Base-by-base conservation (phyloP, 2,113 vertebrate species). In the Paraplagusia blochii region DNA sequence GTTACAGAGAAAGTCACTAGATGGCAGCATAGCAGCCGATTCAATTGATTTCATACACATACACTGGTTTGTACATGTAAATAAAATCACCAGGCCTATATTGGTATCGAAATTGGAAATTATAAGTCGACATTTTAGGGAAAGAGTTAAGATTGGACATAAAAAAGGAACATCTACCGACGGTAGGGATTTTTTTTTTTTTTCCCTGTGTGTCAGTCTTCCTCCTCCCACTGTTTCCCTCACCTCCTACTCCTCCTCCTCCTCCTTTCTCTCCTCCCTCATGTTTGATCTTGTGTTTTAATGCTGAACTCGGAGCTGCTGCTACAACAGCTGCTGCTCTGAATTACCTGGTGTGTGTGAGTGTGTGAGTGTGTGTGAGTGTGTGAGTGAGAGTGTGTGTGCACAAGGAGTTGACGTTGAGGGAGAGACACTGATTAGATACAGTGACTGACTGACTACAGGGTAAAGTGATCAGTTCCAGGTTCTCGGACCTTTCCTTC, bases 281-380 rank as follows among this genome's bases (percentile, higher is more conserved):
- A 73, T 68, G 66, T 69, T 73, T 78, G 76, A 57, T 78, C 66
- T 72, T 36, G 38, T 48, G 70, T 39, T 72, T 58, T 55, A 53
- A 67, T 53, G 48, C 61, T 63, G 49, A 46, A n/a, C 48, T 58
- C 13, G 15, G 2, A 10, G 10, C 51, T 49, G 11, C 42, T 43
- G 11, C 48, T 54, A 34, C 58, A 18, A 53, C 29, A 17, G 33
- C 22, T 33, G 52, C 59, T 45, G 55, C 53, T 57, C 40, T 46
- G 17, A 22, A 44, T 44, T 66, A 77, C 63, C 74, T 75, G 77
- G 71, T 50, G 39, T 39, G 5, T 40, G 39, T 11, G 17, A 43
- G 12, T 33, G n/a, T 35, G 39, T 50, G 60, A 29, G 65, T 46
- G 49, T 40, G 29, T n/a, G n/a, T n/a, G n/a, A n/a, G 71, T 50